Evolutionary conservation across 2,888 invertebrate species (phyloP).

Genomic region (Megalurothrips usitatus): DNA sequence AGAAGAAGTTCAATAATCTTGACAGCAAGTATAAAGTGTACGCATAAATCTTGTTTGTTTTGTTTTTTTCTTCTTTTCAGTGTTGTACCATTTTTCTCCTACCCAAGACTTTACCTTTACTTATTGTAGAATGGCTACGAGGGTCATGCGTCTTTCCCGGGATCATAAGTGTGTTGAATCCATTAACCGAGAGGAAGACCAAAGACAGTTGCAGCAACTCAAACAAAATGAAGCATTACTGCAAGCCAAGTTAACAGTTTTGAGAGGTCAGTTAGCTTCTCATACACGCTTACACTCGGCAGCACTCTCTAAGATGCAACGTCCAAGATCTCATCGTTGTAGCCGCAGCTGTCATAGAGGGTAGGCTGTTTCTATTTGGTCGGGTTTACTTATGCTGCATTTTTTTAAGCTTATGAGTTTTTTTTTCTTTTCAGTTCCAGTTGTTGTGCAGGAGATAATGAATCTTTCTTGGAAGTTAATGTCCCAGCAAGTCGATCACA

Average conservation of each 20-base stretch:
- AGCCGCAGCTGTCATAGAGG: background rate
- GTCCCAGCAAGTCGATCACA: background rate
- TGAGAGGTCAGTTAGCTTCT: background rate
- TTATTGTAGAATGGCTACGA: background rate
- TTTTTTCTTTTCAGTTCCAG: background rate
- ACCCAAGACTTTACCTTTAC: background rate
- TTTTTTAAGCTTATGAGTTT: background rate
- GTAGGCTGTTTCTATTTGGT: background rate
- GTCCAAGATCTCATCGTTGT: background rate
- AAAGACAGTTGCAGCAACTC: background rate
- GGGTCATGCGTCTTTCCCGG: background rate
- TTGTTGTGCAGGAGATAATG: background rate
- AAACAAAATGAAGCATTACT: background rate
- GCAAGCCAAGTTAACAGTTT: background rate
- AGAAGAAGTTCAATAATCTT: background rate
- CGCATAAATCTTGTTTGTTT: background rate
- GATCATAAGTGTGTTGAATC: slow-evolving; percentile 6
- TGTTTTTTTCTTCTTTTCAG: background rate
- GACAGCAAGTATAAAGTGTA: slow-evolving; percentile 2
- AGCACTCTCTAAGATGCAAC: background rate
- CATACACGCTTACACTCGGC: background rate
- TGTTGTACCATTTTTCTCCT: background rate
- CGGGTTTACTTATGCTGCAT: background rate
- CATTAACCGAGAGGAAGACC: background rate
- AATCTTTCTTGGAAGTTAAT: background rate